phyloP scores from a whole-genome alignment of 2,797 vertebrate species.

The Anabacerthia variegaticeps region DNA sequence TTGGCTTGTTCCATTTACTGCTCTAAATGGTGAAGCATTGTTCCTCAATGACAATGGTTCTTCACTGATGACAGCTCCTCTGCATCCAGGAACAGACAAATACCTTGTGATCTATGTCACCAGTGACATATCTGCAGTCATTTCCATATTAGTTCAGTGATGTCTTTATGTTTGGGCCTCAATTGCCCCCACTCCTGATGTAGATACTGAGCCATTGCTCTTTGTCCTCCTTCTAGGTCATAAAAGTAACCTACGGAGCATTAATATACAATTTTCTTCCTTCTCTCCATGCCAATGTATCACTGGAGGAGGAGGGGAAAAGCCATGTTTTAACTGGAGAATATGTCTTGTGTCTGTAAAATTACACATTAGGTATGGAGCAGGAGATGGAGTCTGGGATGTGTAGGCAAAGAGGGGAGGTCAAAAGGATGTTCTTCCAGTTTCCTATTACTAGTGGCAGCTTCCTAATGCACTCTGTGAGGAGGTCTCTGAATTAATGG shows the following conservation, averaged over 20 bases:
- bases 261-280: background rate
- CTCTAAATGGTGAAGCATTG: conserved; percentile 50
- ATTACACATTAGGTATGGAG: background rate
- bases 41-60: conserved; percentile 34
- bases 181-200: background rate
- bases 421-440: background rate
- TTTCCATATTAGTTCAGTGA: background rate
- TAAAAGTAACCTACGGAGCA: background rate
- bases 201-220: background rate
- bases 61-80: conserved; percentile 14
- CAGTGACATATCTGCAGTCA: background rate
- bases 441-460: background rate
- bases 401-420: background rate
- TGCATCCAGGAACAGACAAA: conserved; percentile 1
- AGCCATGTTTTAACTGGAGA: background rate
- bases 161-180: background rate
- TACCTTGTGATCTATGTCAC: conserved; percentile 5
- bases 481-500: conserved; percentile 21
- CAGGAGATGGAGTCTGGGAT: background rate
- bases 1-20: conserved; percentile 43
- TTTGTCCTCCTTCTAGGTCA: background rate
- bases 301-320: background rate
- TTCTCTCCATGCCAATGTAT: background rate
- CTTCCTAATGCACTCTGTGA: background rate
- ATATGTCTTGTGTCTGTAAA: background rate